Conservation (phyloP, 2,113 vertebrate species). For the Chaetorhynchus papuensis region DNA sequence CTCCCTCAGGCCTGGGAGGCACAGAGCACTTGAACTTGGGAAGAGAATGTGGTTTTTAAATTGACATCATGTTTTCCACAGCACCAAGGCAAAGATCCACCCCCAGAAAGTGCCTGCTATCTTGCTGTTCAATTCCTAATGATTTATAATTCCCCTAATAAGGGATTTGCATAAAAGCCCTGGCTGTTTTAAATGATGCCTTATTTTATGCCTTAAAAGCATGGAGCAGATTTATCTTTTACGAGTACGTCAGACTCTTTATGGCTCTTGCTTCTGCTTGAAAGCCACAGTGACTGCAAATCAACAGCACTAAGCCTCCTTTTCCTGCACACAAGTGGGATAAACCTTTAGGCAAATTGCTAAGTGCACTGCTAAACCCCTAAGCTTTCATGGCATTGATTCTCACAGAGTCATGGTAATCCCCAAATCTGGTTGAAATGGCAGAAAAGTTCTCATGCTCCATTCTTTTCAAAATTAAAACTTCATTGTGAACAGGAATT, state of each 20-base stretch:
- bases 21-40: background rate
- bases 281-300: constrained; percentile 40
- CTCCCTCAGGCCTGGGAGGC: background rate
- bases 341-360: constrained; percentile 44
- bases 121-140: constrained; percentile 32
- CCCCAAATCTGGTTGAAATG: background rate
- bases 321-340: background rate
- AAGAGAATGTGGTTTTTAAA: background rate
- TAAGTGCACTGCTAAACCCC: constrained; percentile 19
- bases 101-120: background rate
- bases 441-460: background rate
- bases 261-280: constrained; percentile 3
- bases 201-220: constrained; percentile 32
- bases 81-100: background rate
- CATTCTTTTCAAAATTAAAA: background rate
- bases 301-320: constrained; percentile 38
- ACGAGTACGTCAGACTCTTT: constrained; percentile 17
- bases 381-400: constrained; percentile 16
- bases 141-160: constrained; percentile 55
- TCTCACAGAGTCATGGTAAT: background rate
- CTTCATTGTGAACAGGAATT: background rate
- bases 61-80: background rate
- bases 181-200: background rate
- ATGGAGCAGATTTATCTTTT: constrained; percentile 30
- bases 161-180: constrained; percentile 51